Percentiles rank a stretch among this genome's conserved stretches.
Conservation (phyloP, 2,797 vertebrate genomes). For the Linurgus olivaceus region DNA sequence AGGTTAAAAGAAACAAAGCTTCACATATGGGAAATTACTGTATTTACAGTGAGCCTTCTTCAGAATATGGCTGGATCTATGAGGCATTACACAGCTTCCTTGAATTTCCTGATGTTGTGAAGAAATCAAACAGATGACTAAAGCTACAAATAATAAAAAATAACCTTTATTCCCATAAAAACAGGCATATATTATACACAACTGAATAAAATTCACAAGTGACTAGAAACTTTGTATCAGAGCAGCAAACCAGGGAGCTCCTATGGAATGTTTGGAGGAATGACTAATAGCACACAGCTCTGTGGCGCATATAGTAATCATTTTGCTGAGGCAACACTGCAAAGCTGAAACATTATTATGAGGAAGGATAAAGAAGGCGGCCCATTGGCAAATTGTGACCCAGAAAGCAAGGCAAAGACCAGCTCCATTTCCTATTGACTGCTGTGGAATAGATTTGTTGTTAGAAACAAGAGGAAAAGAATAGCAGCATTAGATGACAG, state of each 20-base stretch:
- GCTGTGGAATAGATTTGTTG: neutral
- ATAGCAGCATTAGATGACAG: neutral
- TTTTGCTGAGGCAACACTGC: neutral
- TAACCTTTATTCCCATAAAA: constrained; percentile 52
- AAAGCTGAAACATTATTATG: neutral
- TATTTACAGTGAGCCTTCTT: neutral
- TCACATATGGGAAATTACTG: neutral
- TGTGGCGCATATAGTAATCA: neutral
- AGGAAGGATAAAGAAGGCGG: neutral
- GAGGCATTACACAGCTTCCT: neutral
- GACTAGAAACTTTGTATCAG: neutral
- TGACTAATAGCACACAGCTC: neutral
- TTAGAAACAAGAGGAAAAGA: neutral
- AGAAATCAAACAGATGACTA: neutral
- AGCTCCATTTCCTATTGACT: neutral
- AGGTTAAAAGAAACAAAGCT: neutral
- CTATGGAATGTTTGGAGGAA: neutral
- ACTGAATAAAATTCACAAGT: neutral
- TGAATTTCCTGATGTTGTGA: neutral
- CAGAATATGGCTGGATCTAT: neutral
- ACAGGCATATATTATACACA: neutral
- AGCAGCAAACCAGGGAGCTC: neutral
- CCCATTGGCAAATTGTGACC: neutral
- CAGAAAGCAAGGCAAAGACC: neutral
- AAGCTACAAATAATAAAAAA: constrained; percentile 22